Percentiles rank a stretch among this genome's conserved stretches.
phyloP scores from a whole-genome alignment of 92 coral and sea anemone genomes.

The Epizoanthus scotinus region DNA sequence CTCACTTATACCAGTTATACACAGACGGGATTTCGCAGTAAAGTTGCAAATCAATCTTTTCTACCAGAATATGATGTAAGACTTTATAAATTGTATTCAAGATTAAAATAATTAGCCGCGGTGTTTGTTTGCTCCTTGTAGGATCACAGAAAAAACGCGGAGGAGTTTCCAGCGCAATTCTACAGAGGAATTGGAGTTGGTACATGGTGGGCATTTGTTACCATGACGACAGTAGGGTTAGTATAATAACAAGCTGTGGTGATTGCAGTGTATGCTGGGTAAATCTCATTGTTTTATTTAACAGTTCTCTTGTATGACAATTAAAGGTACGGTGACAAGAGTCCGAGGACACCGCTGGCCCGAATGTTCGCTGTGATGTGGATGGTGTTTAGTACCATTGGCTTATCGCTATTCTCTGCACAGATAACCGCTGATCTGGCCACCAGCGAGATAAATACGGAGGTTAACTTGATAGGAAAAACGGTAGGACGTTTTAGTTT shows the following conservation, averaged over 20 bases:
- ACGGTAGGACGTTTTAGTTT: not conserved
- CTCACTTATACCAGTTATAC: too few relatives aligned
- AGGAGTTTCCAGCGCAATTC: constrained; percentile 8
- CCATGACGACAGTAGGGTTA: constrained; percentile 42
- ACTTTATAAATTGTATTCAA: too few relatives aligned
- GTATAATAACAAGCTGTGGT: not conserved
- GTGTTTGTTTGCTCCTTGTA: not conserved
- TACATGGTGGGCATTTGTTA: constrained; percentile 43
- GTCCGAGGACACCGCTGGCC: constrained; percentile 44
- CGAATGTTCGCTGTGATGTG: constrained; percentile 42
- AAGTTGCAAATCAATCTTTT: too few relatives aligned
- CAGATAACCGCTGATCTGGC: constrained; percentile 8
- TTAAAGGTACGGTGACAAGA: constrained; percentile 49
- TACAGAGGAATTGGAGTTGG: constrained; percentile 20
- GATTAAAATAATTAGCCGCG: too few relatives aligned
- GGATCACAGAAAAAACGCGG: constrained; percentile 36
- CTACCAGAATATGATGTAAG: too few relatives aligned
- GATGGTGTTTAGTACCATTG: constrained; percentile 1
- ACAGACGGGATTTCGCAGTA: too few relatives aligned
- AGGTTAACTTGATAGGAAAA: not conserved
- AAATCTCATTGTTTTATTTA: too few relatives aligned
- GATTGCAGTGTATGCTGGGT: too few relatives aligned
- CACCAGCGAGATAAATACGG: constrained; percentile 3
- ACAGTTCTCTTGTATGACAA: not conserved
- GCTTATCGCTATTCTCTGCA: not conserved